phyloP scores from a whole-genome alignment of 1,140 invertebrate species.

The Drosophila athabasca region DNA sequence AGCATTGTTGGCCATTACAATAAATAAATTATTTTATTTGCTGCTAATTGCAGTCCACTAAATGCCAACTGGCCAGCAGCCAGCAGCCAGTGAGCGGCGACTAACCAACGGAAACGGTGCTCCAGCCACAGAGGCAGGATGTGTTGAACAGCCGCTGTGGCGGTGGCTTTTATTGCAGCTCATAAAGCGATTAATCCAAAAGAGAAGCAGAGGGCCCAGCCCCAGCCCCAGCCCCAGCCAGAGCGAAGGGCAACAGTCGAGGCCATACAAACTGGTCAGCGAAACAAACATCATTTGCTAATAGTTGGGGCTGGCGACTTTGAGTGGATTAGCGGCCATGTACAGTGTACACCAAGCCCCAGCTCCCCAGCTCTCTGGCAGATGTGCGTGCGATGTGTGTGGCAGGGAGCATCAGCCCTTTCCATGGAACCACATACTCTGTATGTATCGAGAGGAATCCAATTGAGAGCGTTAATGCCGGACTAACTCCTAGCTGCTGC shows the following conservation, averaged over 20 bases:
- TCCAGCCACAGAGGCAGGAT: not conserved
- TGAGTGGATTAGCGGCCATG: conserved; percentile 60
- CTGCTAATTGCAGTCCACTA: conserved; percentile 80
- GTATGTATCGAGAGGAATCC: conserved; percentile 43
- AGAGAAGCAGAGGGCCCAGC: not conserved
- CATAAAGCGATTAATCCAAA: conserved; percentile 75
- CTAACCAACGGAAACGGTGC: conserved; percentile 5
- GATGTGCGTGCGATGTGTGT: conserved; percentile 1
- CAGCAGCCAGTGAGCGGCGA: conserved; percentile 11
- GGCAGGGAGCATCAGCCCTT: conserved; percentile 44
- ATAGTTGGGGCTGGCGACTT: conserved; percentile 66
- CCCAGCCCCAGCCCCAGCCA: not conserved
- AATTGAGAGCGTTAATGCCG: conserved; percentile 53
- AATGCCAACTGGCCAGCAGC: conserved; percentile 38
- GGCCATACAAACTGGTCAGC: conserved; percentile 54
- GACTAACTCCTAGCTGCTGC: not conserved
- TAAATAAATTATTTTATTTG: conserved; percentile 83
- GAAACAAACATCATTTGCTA: conserved; percentile 38
- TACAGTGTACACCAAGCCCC: conserved; percentile 13
- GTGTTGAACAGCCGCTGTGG: not conserved
- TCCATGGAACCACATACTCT: conserved; percentile 24
- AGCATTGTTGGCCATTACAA: conserved; percentile 65
- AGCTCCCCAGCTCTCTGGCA: not conserved
- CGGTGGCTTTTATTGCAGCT: conserved; percentile 71
- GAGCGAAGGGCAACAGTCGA: conserved; percentile 19